Evolutionary conservation across 92 coral and sea anemone species (phyloP).

Genomic region (Epizoanthus illoricatus): DNA sequence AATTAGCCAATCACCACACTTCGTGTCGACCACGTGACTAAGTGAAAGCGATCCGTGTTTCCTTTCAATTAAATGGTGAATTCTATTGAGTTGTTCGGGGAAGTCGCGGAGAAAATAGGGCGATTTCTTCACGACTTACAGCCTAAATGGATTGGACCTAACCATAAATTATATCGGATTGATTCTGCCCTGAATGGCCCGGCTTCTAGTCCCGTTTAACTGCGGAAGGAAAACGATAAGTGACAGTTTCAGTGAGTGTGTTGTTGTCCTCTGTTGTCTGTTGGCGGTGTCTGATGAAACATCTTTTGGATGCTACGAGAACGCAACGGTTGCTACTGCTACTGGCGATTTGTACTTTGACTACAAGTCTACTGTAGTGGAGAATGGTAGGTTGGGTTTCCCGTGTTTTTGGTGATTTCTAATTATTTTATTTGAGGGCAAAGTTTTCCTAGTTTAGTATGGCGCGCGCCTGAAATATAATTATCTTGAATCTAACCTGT

Average conservation of each 20-base stretch:
- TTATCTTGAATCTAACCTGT: too few species aligned
- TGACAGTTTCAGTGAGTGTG: conserved; percentile 5
- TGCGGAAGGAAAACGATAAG: conserved; percentile 25
- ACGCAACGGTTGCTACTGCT: conserved; percentile 57
- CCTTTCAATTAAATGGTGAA: conserved; percentile 15
- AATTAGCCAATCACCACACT: conserved; percentile 15
- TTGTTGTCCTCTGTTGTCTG: conserved; percentile 49
- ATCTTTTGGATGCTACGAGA: conserved; percentile 58
- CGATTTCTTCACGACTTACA: not conserved
- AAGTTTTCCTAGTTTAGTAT: not conserved
- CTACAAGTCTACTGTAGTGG: conserved; percentile 86
- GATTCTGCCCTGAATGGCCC: conserved; percentile 45
- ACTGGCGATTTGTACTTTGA: conserved; percentile 68
- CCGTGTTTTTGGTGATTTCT: not conserved
- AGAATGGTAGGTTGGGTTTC: conserved; percentile 74
- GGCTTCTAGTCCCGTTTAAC: conserved; percentile 26
- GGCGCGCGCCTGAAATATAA: too few species aligned
- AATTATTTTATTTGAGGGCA: not conserved
- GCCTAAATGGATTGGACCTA: conserved; percentile 35
- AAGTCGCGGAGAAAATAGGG: conserved; percentile 5
- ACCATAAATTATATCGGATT: conserved; percentile 25
- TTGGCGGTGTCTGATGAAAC: conserved; percentile 58
- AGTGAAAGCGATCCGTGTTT: conserved; percentile 16
- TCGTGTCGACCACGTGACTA: conserved; percentile 12
- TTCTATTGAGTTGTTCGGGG: not conserved